Conservation (phyloP, 2,113 vertebrate species). For the Vanacampus margaritifer region DNA sequence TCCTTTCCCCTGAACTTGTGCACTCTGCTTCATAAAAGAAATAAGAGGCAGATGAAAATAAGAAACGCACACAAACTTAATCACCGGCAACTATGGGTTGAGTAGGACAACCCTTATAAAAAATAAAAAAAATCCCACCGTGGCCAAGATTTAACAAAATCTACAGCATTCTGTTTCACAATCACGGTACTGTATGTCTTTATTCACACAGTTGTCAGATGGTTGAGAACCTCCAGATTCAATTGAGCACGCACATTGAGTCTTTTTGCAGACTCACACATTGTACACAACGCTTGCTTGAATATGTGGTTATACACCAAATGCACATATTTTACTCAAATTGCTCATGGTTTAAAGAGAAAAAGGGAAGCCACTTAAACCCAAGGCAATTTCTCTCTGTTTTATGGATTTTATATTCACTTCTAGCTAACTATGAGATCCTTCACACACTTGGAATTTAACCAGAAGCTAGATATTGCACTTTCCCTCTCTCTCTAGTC, state of each 20-base stretch:
- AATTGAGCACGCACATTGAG: conserved; percentile 22
- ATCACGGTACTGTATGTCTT: conserved; percentile 14
- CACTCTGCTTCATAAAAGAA: conserved; percentile 12
- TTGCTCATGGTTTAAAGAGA: conserved; percentile 25
- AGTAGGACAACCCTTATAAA: background rate
- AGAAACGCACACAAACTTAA: background rate
- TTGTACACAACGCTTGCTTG: background rate
- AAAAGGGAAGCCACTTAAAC: conserved; percentile 1
- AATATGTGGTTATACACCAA: conserved; percentile 47
- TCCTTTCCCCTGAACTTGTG: conserved; percentile 10
- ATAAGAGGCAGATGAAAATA: background rate
- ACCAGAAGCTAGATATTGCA: background rate
- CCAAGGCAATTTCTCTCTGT: conserved; percentile 13
- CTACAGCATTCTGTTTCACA: no score
- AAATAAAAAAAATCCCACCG: no score
- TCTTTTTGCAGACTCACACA: background rate
- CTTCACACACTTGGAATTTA: conserved; percentile 30
- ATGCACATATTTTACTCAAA: conserved; percentile 30
- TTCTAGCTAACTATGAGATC: conserved; percentile 27
- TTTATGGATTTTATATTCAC: conserved; percentile 45
- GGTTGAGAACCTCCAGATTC: conserved; percentile 62
- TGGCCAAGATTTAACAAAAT: no score
- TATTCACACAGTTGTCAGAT: conserved; percentile 53
- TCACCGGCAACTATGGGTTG: background rate
- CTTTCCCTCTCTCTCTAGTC: conserved; percentile 22